phyloP scores from a whole-genome alignment of 2,888 invertebrate genomes.

The Sinotaia quadrata region DNA sequence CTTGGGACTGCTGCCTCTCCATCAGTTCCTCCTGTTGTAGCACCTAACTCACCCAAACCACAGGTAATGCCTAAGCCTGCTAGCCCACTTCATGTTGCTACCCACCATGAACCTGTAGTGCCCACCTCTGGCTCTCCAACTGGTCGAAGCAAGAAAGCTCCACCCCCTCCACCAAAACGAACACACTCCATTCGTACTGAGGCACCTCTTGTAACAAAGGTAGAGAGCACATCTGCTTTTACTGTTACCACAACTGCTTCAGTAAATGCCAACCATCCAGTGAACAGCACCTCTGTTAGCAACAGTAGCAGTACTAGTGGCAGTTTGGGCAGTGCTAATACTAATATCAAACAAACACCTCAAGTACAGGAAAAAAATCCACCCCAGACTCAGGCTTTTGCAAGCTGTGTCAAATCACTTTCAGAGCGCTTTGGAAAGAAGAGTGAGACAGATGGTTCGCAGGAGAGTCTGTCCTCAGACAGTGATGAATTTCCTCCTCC shows the following conservation, averaged over 20 bases:
- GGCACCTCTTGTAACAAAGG: constrained; percentile 35
- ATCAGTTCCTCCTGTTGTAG: constrained; percentile 43
- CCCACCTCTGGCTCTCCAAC: constrained; percentile 48
- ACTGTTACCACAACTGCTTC: constrained; percentile 27
- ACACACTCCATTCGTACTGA: constrained; percentile 71
- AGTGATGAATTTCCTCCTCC: constrained; percentile 68
- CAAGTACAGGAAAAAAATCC: constrained; percentile 16
- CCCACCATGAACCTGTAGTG: constrained; percentile 43
- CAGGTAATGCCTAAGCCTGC: constrained; percentile 40
- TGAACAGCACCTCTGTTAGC: neutral
- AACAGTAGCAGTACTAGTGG: neutral
- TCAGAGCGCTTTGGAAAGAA: constrained; percentile 65
- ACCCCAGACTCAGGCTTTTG: constrained; percentile 67
- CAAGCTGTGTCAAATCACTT: constrained; percentile 69
- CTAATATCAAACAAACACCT: constrained; percentile 24
- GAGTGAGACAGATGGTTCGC: constrained; percentile 47
- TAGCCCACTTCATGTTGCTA: constrained; percentile 45
- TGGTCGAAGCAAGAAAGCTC: constrained; percentile 67
- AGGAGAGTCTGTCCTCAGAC: constrained; percentile 60
- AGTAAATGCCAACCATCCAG: neutral
- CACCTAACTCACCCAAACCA: constrained; percentile 37
- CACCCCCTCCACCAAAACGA: constrained; percentile 75
- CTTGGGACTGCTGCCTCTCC: constrained; percentile 37
- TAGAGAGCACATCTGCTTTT: constrained; percentile 30
- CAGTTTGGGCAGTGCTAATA: neutral